Base-by-base conservation (phyloP, 2,888 invertebrate genomes). In the Tridacna gigas region DNA sequence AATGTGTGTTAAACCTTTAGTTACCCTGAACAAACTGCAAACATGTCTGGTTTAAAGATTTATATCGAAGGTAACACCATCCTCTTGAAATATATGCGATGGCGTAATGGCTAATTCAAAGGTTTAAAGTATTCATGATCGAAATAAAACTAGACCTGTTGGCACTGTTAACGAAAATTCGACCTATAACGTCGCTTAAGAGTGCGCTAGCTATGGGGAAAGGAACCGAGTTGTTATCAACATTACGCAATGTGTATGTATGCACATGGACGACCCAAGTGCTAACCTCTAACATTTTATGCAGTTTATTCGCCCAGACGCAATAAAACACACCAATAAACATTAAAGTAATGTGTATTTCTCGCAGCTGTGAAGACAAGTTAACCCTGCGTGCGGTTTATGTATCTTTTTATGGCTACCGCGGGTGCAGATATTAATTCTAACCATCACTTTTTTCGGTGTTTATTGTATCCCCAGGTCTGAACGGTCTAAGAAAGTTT, bases 211-310 rank as follows among this genome's bases (percentile, higher is more conserved):
- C 63, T 1, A 3, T 1, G 22, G 26, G 22, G 22, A 63, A 63
- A 13, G 63, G 63, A 22, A n/a, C 25, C n/a, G 22, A 63, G 13
- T 26, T 74, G 51, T 76, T 80, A 80, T 74, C 78, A 74, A 63
- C 75, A 80, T 84, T 84, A 80, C 80, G 83, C 78, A 84, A 80
- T 80, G 65, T 80, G 69, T 74, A 74, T 74, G 81, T 82, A 84
- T 84, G 84, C 84, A 84, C 74, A 84, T 61, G 26, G 71, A 13
- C 77, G 81, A 81, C 81, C 84, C 76, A 51, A 25, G 75, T 67
- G 71, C 71, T 77, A 48, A 84, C 81, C 84, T 82, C 77, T 80
- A 76, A 80, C 74, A 80, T 78, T 80, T 66, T 71, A 80, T 83
- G 83, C 83, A 74, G 73, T 71, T 73, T 76, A 60, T 80, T 74